Base-by-base conservation (phyloP, 1,140 invertebrate species). In the Forficula auricularia region DNA sequence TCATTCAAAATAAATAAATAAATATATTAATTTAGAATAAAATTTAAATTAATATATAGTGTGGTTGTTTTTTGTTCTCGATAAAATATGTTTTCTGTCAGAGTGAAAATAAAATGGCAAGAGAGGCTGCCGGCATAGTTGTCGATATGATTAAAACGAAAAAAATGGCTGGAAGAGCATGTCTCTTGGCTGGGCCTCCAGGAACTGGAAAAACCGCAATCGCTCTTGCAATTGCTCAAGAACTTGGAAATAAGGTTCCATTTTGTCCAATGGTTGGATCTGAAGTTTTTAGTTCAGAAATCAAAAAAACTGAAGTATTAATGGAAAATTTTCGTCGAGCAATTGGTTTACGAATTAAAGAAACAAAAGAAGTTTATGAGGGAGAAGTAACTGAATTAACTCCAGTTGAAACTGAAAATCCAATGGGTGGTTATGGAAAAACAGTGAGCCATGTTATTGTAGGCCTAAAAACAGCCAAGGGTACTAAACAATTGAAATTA, bases 211-310 rank as follows among this genome's bases (percentile, higher is more conserved):
- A 98, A 71, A 98, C 95, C 18, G 95, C 95, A 0, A 87, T 99
- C 47, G 95, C 95, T 7, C 62, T 99, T 35, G 96, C 95, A 12
- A 92, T 99, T 46, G 86, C 94, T 2, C 95, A 99, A 58, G 95
- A 99, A 60, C 65, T 99, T 2, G 96, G 96, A 15, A 91, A 77
- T 53, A 98, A 98, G 69, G 72, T 98, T 3, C 96, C 96, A 16
- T 99, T 99, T 57, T 98, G 94, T 63, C 95, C 94, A 0, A 98
- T 99, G 94, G 96, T 99, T 32, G 96, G 92, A 1, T 96, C 91
- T 44, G 96, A 99, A 70, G 95, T 99, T 0, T 99, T 88, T 61
- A 98, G 92, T 52, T 84, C 89, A 12, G 96, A 99, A 64, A 97
- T 99, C n/a, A 99, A 99, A 60, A 99, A 99, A 58, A 99, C 96